Evolutionary conservation across 2,113 vertebrate species (phyloP).

Genomic region (Psittacara wagleri): DNA sequence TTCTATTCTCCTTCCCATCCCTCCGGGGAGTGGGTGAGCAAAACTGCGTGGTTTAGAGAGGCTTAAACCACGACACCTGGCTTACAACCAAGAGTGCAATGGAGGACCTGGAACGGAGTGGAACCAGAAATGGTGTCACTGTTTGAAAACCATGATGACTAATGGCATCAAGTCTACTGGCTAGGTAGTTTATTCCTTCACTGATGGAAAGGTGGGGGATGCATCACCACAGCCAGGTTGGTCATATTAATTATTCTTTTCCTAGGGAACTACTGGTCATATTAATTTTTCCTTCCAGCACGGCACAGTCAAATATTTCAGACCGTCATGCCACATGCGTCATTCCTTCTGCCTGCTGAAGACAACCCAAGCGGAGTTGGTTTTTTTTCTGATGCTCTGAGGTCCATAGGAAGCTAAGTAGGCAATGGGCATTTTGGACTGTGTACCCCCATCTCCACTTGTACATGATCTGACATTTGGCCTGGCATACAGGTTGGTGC

Average conservation of each 20-base stretch:
- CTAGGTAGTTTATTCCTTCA: not conserved
- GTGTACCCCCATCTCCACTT: not conserved
- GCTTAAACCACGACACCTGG: not conserved
- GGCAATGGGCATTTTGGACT: not conserved
- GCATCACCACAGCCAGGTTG: rapidly evolving
- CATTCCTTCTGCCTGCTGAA: not conserved
- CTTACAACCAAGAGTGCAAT: not conserved
- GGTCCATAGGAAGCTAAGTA: not conserved
- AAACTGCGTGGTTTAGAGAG: too few relatives aligned
- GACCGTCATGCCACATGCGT: not conserved
- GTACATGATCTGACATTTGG: not conserved
- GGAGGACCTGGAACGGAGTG: not conserved
- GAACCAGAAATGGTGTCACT: not conserved
- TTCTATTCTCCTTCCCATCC: too few relatives aligned
- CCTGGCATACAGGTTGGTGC: not conserved
- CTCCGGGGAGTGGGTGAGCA: too few relatives aligned
- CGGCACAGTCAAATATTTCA: not conserved
- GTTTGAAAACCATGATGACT: not conserved
- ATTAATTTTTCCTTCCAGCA: not conserved
- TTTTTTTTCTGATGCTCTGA: not conserved
- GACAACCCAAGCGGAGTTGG: not conserved
- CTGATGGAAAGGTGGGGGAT: rapidly evolving
- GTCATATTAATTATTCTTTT: not conserved
- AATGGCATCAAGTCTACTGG: rapidly evolving
- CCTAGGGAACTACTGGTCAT: not conserved